Evolutionary conservation across 2,888 invertebrate species (phyloP).

Genomic region (Drosophila melanosoma): DNA sequence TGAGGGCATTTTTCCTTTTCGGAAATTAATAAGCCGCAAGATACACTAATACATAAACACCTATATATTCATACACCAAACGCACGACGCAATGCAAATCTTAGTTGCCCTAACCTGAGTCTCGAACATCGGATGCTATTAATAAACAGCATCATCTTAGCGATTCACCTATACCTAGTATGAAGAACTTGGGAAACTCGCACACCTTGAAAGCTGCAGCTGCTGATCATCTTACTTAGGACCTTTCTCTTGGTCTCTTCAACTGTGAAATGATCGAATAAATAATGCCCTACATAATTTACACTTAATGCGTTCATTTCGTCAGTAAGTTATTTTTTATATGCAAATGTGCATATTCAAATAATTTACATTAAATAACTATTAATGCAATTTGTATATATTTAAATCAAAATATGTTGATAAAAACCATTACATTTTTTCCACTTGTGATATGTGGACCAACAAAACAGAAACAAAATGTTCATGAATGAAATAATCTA

Average conservation of each 20-base stretch:
- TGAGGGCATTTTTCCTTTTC: conserved; percentile 60
- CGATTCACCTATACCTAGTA: conserved; percentile 57
- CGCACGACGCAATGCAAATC: conserved; percentile 47
- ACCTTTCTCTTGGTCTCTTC: background rate
- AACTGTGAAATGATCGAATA: conserved; percentile 10
- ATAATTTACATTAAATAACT: background rate
- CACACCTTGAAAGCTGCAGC: conserved; percentile 61
- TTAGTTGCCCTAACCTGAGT: conserved; percentile 66
- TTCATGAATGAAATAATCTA: conserved; percentile 61
- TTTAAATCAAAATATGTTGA: conserved; percentile 15
- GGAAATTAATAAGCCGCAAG: conserved; percentile 56
- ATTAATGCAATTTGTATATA: background rate
- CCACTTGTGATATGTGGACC: background rate
- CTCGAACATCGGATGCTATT: conserved; percentile 57
- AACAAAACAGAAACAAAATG: conserved; percentile 26
- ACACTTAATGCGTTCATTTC: background rate
- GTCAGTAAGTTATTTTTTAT: background rate
- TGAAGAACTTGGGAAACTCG: conserved; percentile 49
- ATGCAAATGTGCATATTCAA: background rate
- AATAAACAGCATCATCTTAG: conserved; percentile 53
- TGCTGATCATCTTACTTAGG: conserved; percentile 23
- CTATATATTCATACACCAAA: conserved; percentile 27
- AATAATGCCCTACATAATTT: conserved; percentile 19
- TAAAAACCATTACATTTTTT: conserved; percentile 9
- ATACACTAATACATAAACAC: conserved; percentile 20